Percentiles rank a stretch among this genome's conserved stretches.
These are phyloP conservation scores for Marcusenius ussheri DNA, from an alignment of 2,113 vertebrate genomes.

Conservation along the genomic window DNA sequence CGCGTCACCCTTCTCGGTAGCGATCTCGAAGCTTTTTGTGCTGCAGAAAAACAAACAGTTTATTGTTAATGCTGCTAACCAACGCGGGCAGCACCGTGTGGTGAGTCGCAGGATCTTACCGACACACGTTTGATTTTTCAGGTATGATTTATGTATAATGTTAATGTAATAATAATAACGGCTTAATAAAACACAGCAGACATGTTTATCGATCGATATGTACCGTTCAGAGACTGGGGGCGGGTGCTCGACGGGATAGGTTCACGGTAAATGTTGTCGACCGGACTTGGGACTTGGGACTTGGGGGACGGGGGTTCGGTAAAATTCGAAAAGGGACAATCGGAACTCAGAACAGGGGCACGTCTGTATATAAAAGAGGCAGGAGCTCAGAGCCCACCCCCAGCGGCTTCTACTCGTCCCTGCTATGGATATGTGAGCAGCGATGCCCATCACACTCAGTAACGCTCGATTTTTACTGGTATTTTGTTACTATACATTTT, in stretches of 20 bases:
- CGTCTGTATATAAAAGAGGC: not conserved
- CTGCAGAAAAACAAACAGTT: not conserved
- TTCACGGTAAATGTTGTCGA: not conserved
- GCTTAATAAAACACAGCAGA: not conserved
- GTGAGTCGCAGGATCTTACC: not conserved
- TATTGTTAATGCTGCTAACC: not conserved
- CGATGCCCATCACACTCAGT: not conserved
- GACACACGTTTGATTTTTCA: not conserved
- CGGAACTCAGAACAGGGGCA: not conserved
- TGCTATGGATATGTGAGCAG: not conserved
- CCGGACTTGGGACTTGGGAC: not conserved
- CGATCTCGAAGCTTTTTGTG: not conserved
- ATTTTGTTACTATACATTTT: not conserved
- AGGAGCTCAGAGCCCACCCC: not conserved
- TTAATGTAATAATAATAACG: not conserved
- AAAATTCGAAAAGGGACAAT: not conserved
- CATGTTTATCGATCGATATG: not conserved
- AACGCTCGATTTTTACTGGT: not conserved
- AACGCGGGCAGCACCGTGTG: not conserved
- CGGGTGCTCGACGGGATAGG: not conserved
- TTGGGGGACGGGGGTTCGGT: not conserved
- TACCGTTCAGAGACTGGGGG: not conserved
- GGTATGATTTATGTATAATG: not conserved
- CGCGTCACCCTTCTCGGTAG: not conserved
- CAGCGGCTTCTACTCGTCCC: not conserved